Evolutionary conservation across 2,888 invertebrate species (phyloP).

Genomic region (Seira musarum): DNA sequence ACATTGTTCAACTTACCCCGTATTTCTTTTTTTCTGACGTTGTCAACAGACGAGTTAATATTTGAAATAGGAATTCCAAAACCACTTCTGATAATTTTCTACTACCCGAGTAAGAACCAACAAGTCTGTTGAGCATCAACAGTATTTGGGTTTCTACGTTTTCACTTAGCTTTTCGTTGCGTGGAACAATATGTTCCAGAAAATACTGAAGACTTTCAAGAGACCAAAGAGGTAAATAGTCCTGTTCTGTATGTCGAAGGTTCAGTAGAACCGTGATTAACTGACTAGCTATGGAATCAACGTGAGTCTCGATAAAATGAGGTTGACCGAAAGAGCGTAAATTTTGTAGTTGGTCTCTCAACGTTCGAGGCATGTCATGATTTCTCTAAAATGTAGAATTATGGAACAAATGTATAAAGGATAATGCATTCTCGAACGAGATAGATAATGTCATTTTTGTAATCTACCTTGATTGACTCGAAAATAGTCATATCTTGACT

Average conservation of each 20-base stretch:
- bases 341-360: conserved; percentile 21
- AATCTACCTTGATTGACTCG: conserved; percentile 35
- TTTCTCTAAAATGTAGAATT: conserved; percentile 29
- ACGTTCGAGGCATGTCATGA: conserved; percentile 33
- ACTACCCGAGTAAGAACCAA: neutral
- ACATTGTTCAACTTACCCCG: no score
- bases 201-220: conserved; percentile 14
- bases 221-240: conserved; percentile 22
- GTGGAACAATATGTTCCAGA: conserved; percentile 19
- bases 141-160: conserved; percentile 15
- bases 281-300: no score
- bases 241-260: neutral
- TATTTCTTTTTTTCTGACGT: no score
- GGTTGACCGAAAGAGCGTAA: neutral
- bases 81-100: conserved; percentile 19
- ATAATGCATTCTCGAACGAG: no score
- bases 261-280: no score
- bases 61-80: conserved; percentile 21
- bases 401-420: no score
- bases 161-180: neutral
- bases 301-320: neutral
- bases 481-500: neutral
- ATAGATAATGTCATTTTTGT: neutral
- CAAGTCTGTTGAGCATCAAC: conserved; percentile 17
- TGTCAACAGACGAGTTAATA: neutral